Base-by-base conservation (phyloP, 2,113 vertebrate genomes). In the Prolemur simus region DNA sequence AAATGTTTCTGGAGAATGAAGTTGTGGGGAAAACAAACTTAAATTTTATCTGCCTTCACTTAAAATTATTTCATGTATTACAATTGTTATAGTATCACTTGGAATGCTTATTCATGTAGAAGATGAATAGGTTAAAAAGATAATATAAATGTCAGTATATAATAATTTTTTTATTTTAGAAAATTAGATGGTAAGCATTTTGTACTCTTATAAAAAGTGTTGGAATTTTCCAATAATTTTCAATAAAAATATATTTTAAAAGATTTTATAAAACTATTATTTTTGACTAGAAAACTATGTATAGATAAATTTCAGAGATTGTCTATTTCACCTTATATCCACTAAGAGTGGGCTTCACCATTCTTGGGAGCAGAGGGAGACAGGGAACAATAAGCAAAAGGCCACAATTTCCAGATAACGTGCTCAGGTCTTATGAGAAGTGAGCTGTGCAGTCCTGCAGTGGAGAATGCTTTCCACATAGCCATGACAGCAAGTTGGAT, bases 21-120 rank as follows among this genome's bases (percentile, higher is more conserved):
- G 27, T 86, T 94, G 42, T 84, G 64, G 9, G 5, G 18, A 94
- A 97, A 87, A 60, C 27, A 91, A 92, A 86, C 25, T 68, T 37
- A 87, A 88, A 77, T 95, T 77, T 96, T 18, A 81, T 77, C n/a
- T 92, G 29, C 25, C 77, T 20, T 93, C 45, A n/a, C n/a, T 82
- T 84, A 14, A 96, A 90, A 68, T 95, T 9, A 58, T 52, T 76
- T 93, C 32, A 66, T 71, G 1, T 60, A 42, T 73, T 42, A 54
- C 54, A 17, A 27, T 47, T 91, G 77, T 68, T 25, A 83, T 29
- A 63, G 3, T 82, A 68, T 90, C 21, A 63, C 27, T 66, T 90
- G 23, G 23, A 92, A 78, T 81, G 58, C 0, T 78, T 84, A 21
- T 78, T 86, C 32, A 87, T 42, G 8, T 12, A 87, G 63, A 93